Evolutionary conservation across 1,140 invertebrate species (phyloP), one percentile per base, ranked within the genome.

Genomic region (Microplitis mediator): DNA sequence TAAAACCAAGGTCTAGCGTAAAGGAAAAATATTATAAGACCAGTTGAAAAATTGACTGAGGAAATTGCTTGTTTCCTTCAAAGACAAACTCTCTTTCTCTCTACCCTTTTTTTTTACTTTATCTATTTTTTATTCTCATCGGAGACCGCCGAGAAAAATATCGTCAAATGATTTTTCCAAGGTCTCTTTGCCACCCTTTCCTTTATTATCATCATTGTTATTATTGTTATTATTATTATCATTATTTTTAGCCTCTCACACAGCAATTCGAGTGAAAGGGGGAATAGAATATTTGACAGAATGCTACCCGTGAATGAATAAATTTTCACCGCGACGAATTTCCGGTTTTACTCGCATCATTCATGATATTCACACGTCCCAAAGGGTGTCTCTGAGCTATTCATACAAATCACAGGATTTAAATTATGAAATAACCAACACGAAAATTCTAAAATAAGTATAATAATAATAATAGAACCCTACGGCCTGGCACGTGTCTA

Each of bases 301-400:
- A 45, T 45, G 39, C 2, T 45, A 45, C 11, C 39, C 6, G 61
- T 61, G 69, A 54, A 16, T 11, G 13, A 60, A 16, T n/a, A 54
- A 39, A 68, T 73, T 73, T 73, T 66, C 56, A 61, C 56, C 51
- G 45, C n/a, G 31, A 32, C 64, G 23, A 61, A 34, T 61, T 64
- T 14, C 60, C 65, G 50, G 39, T 45, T 45, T 45, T 45, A 45
- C 11, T 45, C 8, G 16, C 35, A 74, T 74, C 68, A 74, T 74
- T 74, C 69, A 74, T 70, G 64, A 71, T 74, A 71, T 74, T 74
- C 69, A 62, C 31, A 64, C 56, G 35, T 45, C 39, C 35, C 52
- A 54, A 11, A 23, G 39, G 9, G 16, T 23, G 64, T 34, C 11
- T 31, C 4, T 34, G 32, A 52, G 13, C 73, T 74, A 74, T 74